These are phyloP conservation scores for Aphodius granarius DNA, from an alignment of 2,888 invertebrate species.

Conservation along the genomic window DNA sequence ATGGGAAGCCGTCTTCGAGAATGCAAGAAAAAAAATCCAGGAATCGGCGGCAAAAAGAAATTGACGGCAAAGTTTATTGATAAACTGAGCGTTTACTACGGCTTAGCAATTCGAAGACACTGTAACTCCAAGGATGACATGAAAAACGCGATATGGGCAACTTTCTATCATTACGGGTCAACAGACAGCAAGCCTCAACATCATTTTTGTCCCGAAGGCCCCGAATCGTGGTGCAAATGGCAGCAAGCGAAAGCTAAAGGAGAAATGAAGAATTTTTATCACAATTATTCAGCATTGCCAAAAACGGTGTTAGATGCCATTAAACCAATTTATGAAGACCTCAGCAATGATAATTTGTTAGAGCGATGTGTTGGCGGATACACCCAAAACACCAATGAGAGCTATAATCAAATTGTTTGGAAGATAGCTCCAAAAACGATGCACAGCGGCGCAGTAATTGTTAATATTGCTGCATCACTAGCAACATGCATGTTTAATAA, in stretches of 20 bases:
- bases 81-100: slow-evolving; percentile 12
- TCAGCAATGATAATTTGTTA: background rate
- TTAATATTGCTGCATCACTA: background rate
- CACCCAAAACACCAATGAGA: background rate
- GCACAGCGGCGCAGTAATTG: background rate
- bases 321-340: slow-evolving; percentile 19
- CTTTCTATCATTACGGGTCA: background rate
- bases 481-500: background rate
- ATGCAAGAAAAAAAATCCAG: slow-evolving; percentile 20
- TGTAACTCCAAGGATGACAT: background rate
- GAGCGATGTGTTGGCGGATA: slow-evolving; percentile 1
- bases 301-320: slow-evolving; percentile 23
- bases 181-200: background rate
- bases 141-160: background rate
- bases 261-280: background rate
- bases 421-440: slow-evolving; percentile 7
- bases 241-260: slow-evolving; percentile 17
- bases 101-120: background rate
- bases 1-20: slow-evolving; percentile 32
- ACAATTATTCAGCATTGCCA: background rate
- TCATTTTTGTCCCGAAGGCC: background rate
- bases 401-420: slow-evolving; percentile 2
- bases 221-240: background rate
- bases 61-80: slow-evolving; percentile 27
- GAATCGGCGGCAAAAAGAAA: slow-evolving; percentile 23